Conservation (phyloP, 2,888 invertebrate genomes). For the Apodemia hepburni region DNA sequence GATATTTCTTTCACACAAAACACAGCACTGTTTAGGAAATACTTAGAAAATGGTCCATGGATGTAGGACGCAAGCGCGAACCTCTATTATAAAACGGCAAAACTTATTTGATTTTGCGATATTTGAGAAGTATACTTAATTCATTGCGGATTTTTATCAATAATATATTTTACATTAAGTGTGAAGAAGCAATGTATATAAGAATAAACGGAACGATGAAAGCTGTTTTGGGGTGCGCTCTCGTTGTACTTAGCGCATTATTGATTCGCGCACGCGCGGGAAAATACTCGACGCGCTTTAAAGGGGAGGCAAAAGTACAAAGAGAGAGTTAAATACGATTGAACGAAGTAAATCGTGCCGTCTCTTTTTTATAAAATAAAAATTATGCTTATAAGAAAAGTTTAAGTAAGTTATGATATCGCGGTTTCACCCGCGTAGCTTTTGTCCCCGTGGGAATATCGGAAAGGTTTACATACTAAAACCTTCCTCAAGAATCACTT, state of each 20-base stretch:
- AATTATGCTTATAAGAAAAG: neutral
- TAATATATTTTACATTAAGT: neutral
- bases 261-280: conserved; percentile 73
- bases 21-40: conserved; percentile 60
- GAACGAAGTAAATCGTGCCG: neutral
- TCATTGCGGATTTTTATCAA: conserved; percentile 39
- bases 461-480: too few relatives aligned
- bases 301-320: conserved; percentile 35
- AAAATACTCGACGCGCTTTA: conserved; percentile 38
- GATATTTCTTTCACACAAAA: conserved; percentile 53
- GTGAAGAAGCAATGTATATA: conserved; percentile 39
- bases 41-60: conserved; percentile 65
- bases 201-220: neutral
- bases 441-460: too few relatives aligned
- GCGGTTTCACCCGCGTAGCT: too few relatives aligned
- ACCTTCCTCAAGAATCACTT: too few relatives aligned
- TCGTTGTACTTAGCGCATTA: conserved; percentile 44
- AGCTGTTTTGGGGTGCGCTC: conserved; percentile 16
- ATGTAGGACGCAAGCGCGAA: conserved; percentile 68
- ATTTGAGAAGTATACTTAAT: conserved; percentile 17
- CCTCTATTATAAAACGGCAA: conserved; percentile 35
- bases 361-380: neutral
- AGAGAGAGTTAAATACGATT: neutral
- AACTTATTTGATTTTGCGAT: conserved; percentile 38
- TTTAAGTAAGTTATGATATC: neutral